These are phyloP conservation scores for Kryptopterus vitreolus DNA, from an alignment of 2,797 vertebrate species.

Conservation along the genomic window DNA sequence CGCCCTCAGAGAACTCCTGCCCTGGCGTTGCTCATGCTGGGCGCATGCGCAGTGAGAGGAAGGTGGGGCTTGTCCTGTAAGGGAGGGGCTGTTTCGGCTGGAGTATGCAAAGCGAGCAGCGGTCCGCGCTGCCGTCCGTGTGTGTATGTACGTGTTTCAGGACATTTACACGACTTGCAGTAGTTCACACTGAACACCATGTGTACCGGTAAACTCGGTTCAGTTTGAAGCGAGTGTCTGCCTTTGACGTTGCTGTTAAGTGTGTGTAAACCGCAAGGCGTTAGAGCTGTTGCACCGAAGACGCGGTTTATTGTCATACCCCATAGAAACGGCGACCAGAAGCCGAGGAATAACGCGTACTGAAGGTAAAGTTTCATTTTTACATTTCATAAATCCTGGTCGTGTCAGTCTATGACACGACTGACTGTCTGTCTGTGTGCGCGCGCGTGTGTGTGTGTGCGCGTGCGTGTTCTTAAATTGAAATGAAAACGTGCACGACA, in stretches of 20 bases:
- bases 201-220: neutral
- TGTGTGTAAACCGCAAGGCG: neutral
- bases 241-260: too few species aligned
- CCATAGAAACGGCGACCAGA: constrained; percentile 22
- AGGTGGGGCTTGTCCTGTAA: constrained; percentile 47
- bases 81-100: constrained; percentile 40
- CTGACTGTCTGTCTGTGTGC: too few species aligned
- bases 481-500: constrained; percentile 1
- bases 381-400: neutral
- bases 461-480: neutral
- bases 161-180: neutral
- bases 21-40: neutral
- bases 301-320: constrained; percentile 32
- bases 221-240: neutral
- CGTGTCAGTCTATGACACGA: neutral
- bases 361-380: constrained; percentile 49
- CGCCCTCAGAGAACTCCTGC: neutral
- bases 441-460: neutral
- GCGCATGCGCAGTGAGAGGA: constrained; percentile 47
- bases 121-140: constrained; percentile 19
- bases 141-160: neutral
- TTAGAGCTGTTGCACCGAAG: constrained; percentile 29
- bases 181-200: neutral
- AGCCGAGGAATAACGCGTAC: constrained; percentile 20
- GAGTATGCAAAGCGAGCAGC: constrained; percentile 52